Base-by-base conservation (phyloP, 1,140 invertebrate genomes). In the Liolophura sinensis region DNA sequence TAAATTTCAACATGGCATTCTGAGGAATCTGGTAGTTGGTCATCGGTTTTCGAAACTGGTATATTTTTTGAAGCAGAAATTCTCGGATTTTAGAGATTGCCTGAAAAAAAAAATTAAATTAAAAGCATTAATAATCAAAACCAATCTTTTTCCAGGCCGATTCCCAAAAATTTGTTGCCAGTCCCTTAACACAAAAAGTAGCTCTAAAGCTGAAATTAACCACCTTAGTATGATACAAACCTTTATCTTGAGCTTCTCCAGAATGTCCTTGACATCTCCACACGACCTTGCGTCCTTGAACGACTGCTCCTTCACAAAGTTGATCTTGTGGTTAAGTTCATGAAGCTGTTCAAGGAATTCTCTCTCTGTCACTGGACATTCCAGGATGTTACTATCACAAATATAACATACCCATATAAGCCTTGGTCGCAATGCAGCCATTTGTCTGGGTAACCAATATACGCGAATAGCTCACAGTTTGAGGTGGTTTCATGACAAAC, bases 21-120 rank as follows among this genome's bases (percentile, higher is more conserved):
- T 99, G 97, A 47, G 96, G 93, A 62, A 99, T 92, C 87, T 99
- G 96, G 87, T 98, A 99, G 86, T 99, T 99, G 6, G 96, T 92
- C 91, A 99, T 95, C 18, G 97, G 96, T 86, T 98, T 98, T 5
- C 95, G 88, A 84, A 99, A 99, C 82, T 96, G 96, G 73, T 95
- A 96, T 65, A 99, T 96, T 82, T 98, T 97, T 76, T 96, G 92
- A 14, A 99, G 84, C 27, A 99, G 86, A 84, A 96, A 99, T 22
- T 92, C 90, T 73, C 97, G 86, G 67, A 99, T 97, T 87, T 99
- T 99, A 7, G 92, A 87, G 78, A 99, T 92, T 0, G 97, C 93
- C 87, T 88, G 69, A 60, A 83, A 79, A 70, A 59, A 52, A 64
- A 69, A 22, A 31, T 56, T n/a, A 64, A 18, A 25, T 4, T 31